Evolutionary conservation across 2,797 vertebrate species (phyloP).

Genomic region (Benthosema pterotum): DNA sequence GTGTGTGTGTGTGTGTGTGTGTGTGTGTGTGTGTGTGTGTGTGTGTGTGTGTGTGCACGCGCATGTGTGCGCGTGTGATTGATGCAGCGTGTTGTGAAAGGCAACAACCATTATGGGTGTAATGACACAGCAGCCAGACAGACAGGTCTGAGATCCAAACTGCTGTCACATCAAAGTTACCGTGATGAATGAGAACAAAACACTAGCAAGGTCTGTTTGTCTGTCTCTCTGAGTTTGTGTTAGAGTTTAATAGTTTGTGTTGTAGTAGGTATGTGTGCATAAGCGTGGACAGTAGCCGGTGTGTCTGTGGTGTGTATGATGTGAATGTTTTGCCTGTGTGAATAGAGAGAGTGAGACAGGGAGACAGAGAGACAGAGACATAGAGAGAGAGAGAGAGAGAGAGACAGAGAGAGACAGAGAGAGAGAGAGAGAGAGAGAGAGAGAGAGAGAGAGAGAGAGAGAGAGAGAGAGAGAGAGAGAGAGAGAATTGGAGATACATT

Average conservation of each 20-base stretch:
- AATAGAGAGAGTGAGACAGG: neutral
- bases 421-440: neutral
- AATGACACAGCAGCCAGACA: conserved; percentile 69
- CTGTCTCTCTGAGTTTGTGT: neutral
- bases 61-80: conserved; percentile 47
- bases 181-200: conserved; percentile 62
- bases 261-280: neutral
- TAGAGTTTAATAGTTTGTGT: no score
- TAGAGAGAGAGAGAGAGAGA: neutral
- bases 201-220: conserved; percentile 14
- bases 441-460: neutral
- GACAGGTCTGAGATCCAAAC: conserved; percentile 61
- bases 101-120: conserved; percentile 75
- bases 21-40: conserved; percentile 9
- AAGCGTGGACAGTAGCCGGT: neutral
- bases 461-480: conserved; percentile 1
- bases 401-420: neutral
- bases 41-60: conserved; percentile 12
- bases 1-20: no score
- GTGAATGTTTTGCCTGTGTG: neutral
- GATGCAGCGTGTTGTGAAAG: conserved; percentile 61
- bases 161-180: conserved; percentile 55
- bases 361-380: neutral
- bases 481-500: conserved; percentile 30
- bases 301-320: neutral